Conservation (phyloP, 2,888 invertebrate species). For the Acanthosoma haemorrhoidale region DNA sequence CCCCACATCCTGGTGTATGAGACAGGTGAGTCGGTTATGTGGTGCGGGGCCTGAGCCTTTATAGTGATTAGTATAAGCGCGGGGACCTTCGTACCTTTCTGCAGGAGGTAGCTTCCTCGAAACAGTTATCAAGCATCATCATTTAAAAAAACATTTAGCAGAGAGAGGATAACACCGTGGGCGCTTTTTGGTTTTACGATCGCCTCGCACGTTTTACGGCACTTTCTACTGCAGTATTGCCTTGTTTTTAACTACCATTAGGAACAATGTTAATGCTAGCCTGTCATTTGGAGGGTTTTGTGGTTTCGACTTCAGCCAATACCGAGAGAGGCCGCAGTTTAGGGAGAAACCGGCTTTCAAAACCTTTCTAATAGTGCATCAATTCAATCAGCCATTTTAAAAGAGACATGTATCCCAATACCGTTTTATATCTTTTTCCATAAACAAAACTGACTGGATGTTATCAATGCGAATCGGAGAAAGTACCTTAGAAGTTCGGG, state of each 20-base stretch:
- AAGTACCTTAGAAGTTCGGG: too few species aligned
- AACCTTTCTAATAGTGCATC: slow-evolving; percentile 6
- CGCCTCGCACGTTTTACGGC: neutral
- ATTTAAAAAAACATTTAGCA: neutral
- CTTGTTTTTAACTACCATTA: neutral
- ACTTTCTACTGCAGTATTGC: neutral
- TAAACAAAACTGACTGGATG: neutral
- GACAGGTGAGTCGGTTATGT: neutral
- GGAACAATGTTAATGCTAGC: slow-evolving; percentile 7
- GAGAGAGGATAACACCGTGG: neutral
- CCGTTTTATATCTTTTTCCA: neutral
- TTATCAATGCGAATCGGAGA: too few species aligned
- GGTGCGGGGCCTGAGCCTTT: neutral
- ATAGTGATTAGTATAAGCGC: neutral
- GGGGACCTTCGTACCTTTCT: too few species aligned
- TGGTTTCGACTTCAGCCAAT: neutral
- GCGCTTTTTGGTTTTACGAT: neutral
- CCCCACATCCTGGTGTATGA: neutral
- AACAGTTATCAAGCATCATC: neutral
- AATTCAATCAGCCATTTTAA: neutral
- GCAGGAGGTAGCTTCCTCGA: neutral
- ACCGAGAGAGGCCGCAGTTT: neutral
- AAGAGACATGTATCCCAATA: neutral
- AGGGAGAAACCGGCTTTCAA: neutral
- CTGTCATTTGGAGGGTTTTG: neutral